phyloP scores from a whole-genome alignment of 2,888 invertebrate species.

The Andrena minutula region DNA sequence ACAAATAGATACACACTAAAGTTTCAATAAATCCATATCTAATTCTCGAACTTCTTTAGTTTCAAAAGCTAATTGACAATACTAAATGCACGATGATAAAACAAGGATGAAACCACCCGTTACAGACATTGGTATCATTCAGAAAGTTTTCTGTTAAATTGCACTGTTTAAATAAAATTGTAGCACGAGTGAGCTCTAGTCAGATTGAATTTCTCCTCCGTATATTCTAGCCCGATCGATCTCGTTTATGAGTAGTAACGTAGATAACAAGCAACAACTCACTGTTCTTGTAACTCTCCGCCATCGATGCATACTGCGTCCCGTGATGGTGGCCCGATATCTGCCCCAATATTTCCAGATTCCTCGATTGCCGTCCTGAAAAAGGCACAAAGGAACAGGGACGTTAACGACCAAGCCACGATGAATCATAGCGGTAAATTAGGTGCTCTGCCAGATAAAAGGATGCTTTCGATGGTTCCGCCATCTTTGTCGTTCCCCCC shows the following conservation, averaged over 20 bases:
- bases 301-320: conserved; percentile 70
- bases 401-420: conserved; percentile 27
- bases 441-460: conserved; percentile 19
- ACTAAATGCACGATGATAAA: too few relatives aligned
- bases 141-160: too few relatives aligned
- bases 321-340: conserved; percentile 77
- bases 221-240: not conserved
- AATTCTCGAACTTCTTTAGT: too few relatives aligned
- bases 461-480: conserved; percentile 18
- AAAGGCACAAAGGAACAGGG: conserved; percentile 42
- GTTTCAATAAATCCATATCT: too few relatives aligned
- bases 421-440: conserved; percentile 52
- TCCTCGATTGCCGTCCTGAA: conserved; percentile 81
- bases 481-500: not conserved
- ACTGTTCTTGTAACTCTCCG: conserved; percentile 77
- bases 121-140: too few relatives aligned
- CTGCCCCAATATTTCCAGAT: conserved; percentile 77
- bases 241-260: not conserved
- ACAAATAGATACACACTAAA: too few relatives aligned
- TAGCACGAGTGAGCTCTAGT: not conserved
- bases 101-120: too few relatives aligned
- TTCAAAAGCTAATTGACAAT: too few relatives aligned
- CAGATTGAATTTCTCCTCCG: not conserved
- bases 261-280: conserved; percentile 57
- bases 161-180: too few relatives aligned